Percentiles rank a stretch among this genome's conserved stretches.
Conservation (phyloP, 2,888 invertebrate genomes). For the Epinotia bilunana region DNA sequence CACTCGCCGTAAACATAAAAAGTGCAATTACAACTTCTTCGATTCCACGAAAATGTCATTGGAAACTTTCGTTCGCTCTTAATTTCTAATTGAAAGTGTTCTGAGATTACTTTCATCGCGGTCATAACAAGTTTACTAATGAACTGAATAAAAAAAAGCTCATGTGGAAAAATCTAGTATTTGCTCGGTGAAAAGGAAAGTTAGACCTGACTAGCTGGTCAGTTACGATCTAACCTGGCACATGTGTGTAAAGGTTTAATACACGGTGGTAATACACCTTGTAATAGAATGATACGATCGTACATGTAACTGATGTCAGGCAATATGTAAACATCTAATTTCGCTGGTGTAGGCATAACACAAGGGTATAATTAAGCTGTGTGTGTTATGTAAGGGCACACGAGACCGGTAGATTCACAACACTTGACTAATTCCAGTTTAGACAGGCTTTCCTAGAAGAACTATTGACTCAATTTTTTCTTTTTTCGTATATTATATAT, state of each 20-base stretch:
- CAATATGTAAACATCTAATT: constrained; percentile 5
- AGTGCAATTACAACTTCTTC: constrained; percentile 24
- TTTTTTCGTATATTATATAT: no score
- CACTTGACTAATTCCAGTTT: not conserved
- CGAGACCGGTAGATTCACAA: not conserved
- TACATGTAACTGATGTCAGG: not conserved
- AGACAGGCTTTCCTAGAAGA: not conserved
- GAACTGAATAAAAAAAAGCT: constrained; percentile 20
- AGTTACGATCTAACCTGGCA: constrained; percentile 19
- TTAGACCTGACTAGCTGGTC: constrained; percentile 30
- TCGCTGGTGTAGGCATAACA: not conserved
- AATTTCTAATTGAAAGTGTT: constrained; percentile 42
- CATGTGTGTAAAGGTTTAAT: constrained; percentile 5
- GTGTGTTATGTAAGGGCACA: not conserved
- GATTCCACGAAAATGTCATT: constrained; percentile 31
- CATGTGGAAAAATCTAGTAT: constrained; percentile 32
- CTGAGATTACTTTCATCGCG: constrained; percentile 35
- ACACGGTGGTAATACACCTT: not conserved
- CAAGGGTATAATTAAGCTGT: not conserved
- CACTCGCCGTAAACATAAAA: constrained; percentile 18
- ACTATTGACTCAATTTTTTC: not conserved
- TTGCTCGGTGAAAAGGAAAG: constrained; percentile 33
- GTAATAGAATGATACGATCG: constrained; percentile 1
- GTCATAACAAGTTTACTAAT: constrained; percentile 26
- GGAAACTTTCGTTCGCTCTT: constrained; percentile 37